phyloP scores from a whole-genome alignment of 1,140 invertebrate species.

The Chlorops oryzae region DNA sequence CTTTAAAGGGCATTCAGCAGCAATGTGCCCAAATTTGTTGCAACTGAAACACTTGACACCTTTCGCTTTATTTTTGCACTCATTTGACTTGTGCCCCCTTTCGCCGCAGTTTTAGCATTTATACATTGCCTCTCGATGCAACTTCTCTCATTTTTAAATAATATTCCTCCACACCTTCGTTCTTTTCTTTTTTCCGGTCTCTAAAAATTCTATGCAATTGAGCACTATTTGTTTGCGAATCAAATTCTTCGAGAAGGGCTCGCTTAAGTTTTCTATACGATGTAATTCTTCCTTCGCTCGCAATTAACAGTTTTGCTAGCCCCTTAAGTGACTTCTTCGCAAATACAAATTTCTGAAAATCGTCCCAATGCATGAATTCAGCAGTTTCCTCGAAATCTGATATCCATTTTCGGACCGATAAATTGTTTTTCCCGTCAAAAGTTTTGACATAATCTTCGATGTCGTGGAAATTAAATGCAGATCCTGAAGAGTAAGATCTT shows the following conservation, averaged over 20 bases:
- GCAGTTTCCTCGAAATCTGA: slow-evolving; percentile 8
- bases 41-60: slow-evolving; percentile 11
- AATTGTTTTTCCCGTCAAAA: slow-evolving; percentile 5
- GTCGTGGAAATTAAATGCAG: slow-evolving; percentile 11
- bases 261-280: not conserved
- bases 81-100: not conserved
- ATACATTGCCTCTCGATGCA: slow-evolving; percentile 1
- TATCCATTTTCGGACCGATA: slow-evolving; percentile 10
- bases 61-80: slow-evolving; percentile 1
- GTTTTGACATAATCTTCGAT: slow-evolving; percentile 6
- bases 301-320: slow-evolving; percentile 5
- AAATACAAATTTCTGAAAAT: slow-evolving; percentile 5
- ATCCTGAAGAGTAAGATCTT: not conserved
- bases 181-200: slow-evolving; percentile 5
- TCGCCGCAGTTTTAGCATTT: not conserved
- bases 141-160: slow-evolving; percentile 11
- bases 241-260: too few relatives aligned
- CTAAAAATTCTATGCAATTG: slow-evolving; percentile 6
- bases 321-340: slow-evolving; percentile 4
- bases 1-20: slow-evolving; percentile 2
- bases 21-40: slow-evolving; percentile 8
- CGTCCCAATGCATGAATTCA: slow-evolving; percentile 3
- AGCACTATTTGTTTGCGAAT: slow-evolving; percentile 12
- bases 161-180: slow-evolving; percentile 12
- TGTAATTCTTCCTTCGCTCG: not conserved